Conservation (phyloP, 2,797 vertebrate species). For the Aldrovandia affinis region DNA sequence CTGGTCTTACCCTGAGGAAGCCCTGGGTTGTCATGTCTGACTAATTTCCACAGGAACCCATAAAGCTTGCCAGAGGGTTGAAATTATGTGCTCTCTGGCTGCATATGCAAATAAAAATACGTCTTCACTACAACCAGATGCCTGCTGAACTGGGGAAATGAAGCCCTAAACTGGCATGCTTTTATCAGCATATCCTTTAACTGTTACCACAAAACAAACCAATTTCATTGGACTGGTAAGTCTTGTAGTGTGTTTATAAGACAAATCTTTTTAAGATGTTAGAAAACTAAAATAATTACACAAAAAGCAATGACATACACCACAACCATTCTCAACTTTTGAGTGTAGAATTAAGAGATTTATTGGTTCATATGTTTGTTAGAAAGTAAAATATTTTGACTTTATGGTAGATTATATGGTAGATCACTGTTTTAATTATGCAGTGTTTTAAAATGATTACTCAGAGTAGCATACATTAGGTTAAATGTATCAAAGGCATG, state of each 20-base stretch:
- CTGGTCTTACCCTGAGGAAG: no score
- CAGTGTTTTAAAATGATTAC: neutral
- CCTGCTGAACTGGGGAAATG: no score
- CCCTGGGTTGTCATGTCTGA: no score
- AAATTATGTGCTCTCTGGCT: no score
- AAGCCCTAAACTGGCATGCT: neutral
- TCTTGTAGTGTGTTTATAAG: neutral
- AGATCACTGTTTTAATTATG: neutral
- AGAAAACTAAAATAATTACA: neutral
- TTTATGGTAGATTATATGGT: no score
- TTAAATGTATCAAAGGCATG: neutral
- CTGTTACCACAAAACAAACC: neutral
- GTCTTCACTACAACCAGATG: no score
- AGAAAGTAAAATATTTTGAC: no score
- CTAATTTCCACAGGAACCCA: no score
- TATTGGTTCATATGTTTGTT: neutral
- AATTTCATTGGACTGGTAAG: neutral
- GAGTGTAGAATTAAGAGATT: neutral
- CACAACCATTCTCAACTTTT: neutral
- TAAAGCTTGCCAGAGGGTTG: no score
- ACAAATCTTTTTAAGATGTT: neutral
- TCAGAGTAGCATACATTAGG: neutral
- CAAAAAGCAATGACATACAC: neutral
- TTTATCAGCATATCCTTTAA: neutral
- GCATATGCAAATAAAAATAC: no score